Conservation (phyloP, 2,888 invertebrate species). For the Synanthedon vespiformis region DNA sequence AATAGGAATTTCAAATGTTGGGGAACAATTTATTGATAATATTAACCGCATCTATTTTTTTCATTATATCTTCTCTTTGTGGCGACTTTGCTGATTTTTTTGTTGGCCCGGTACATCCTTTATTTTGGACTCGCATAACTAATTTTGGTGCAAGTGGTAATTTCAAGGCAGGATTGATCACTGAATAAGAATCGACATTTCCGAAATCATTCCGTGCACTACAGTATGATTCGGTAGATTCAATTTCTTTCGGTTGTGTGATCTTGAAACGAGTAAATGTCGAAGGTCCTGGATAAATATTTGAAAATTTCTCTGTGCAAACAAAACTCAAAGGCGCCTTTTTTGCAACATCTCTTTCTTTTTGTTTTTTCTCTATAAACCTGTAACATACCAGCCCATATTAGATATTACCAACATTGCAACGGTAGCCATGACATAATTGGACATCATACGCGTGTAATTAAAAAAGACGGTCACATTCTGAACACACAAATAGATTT, state of each 20-base stretch:
- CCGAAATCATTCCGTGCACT: neutral
- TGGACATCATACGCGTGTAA: neutral
- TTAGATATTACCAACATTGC: conserved; percentile 2
- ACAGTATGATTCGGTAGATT: neutral
- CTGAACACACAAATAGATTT: conserved; percentile 6
- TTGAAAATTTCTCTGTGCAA: neutral
- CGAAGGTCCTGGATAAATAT: neutral
- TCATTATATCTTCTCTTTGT: conserved; percentile 16
- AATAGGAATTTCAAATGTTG: too few relatives aligned
- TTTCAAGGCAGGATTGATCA: conserved; percentile 37
- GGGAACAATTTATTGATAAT: neutral
- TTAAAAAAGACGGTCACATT: conserved; percentile 1
- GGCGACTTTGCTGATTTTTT: conserved; percentile 11
- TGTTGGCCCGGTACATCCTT: conserved; percentile 7
- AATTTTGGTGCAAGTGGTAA: conserved; percentile 37
- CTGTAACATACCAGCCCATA: conserved; percentile 3
- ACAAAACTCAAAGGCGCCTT: neutral
- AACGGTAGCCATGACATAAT: conserved; percentile 4
- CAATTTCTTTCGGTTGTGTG: neutral
- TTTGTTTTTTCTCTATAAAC: conserved; percentile 15
- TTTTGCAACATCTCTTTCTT: conserved; percentile 8
- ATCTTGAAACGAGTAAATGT: neutral
- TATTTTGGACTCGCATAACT: conserved; percentile 34
- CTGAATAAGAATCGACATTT: conserved; percentile 11
- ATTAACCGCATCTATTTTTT: conserved; percentile 33